These are phyloP conservation scores for Drosophila infuscata DNA, from an alignment of 2,888 invertebrate species.

Conservation along the genomic window DNA sequence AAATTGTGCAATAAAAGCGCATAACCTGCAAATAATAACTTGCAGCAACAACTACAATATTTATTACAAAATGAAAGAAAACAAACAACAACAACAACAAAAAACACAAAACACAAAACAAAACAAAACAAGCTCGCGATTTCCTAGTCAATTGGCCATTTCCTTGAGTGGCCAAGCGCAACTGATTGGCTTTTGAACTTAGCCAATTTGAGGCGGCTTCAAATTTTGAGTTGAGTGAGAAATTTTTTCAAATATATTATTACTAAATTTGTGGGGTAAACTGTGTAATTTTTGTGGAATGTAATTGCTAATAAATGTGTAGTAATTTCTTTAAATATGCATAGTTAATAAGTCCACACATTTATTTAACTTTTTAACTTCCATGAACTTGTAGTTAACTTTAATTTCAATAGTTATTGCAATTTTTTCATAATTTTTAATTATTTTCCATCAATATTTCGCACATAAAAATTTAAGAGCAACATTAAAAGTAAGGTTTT, in stretches of 20 bases:
- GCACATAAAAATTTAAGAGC: background rate
- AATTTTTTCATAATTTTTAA: background rate
- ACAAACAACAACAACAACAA: background rate
- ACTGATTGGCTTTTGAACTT: constrained; percentile 65
- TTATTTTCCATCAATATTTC: background rate
- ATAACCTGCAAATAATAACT: constrained; percentile 56
- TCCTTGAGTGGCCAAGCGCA: constrained; percentile 45
- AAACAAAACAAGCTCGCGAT: constrained; percentile 42
- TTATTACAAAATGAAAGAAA: constrained; percentile 3
- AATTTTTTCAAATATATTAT: constrained; percentile 14
- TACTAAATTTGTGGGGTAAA: background rate
- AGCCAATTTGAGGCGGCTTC: constrained; percentile 16
- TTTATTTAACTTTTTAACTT: background rate
- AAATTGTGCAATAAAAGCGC: constrained; percentile 73
- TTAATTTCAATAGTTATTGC: background rate
- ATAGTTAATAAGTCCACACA: no score
- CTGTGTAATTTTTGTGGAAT: background rate
- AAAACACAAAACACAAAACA: no score
- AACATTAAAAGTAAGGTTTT: background rate
- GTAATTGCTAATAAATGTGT: background rate
- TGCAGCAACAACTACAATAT: constrained; percentile 21
- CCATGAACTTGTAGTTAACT: background rate
- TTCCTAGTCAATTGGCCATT: constrained; percentile 60
- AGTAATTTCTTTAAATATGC: background rate
- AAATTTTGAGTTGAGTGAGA: constrained; percentile 12